phyloP scores from a whole-genome alignment of 2,113 vertebrate genomes.

The Mustela nigripes region DNA sequence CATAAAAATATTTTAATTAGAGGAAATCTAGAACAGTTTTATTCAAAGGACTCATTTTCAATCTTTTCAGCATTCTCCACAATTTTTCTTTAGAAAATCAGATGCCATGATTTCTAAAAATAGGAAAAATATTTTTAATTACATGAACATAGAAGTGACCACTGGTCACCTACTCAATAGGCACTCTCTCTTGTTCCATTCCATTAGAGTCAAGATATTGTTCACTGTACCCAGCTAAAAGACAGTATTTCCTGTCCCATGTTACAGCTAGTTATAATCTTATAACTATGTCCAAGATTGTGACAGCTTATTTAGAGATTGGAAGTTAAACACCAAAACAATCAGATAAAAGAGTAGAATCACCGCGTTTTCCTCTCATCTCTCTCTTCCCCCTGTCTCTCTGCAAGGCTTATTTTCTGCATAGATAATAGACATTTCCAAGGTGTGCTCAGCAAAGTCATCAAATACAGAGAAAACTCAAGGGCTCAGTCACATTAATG shows the following conservation, averaged over 20 bases:
- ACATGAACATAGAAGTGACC: neutral
- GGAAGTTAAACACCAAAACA: neutral
- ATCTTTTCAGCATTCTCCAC: neutral
- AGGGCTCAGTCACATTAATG: slow-evolving; percentile 8
- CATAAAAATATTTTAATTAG: neutral
- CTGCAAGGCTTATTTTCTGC: neutral
- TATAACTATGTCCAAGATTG: neutral
- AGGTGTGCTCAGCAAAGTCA: neutral
- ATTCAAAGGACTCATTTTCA: neutral
- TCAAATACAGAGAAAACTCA: neutral
- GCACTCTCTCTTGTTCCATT: neutral
- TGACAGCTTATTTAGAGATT: neutral
- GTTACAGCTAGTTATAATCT: neutral
- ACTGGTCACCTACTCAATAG: neutral
- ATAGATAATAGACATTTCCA: neutral
- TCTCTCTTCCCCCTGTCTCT: neutral
- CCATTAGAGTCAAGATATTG: neutral
- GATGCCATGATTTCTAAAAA: neutral
- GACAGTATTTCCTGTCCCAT: neutral
- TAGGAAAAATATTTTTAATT: slow-evolving; percentile 14
- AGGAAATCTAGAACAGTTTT: neutral
- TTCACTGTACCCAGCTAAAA: neutral
- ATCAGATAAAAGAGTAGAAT: neutral
- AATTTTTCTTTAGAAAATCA: slow-evolving; percentile 34
- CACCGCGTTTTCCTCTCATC: neutral